Conservation (phyloP, 2,113 vertebrate genomes). For the Psettodes erumei region DNA sequence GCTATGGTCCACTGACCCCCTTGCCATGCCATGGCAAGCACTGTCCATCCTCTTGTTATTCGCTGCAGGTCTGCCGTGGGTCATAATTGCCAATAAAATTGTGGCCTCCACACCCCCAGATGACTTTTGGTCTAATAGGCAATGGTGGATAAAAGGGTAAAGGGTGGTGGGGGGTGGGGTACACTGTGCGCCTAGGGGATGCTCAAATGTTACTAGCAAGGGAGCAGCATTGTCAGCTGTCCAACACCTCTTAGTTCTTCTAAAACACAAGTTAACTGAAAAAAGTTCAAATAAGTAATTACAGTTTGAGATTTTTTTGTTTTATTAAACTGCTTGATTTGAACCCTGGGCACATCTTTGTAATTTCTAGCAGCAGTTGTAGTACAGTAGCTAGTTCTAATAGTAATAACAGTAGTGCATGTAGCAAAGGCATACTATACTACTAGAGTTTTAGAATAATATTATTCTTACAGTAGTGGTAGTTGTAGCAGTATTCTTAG, state of each 20-base stretch:
- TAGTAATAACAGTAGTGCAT: too few relatives aligned
- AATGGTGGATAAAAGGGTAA: constrained; percentile 25
- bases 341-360: too few relatives aligned
- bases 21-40: constrained; percentile 53
- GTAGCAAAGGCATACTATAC: too few relatives aligned
- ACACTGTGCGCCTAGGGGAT: not conserved
- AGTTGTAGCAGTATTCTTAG: too few relatives aligned
- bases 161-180: not conserved
- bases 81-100: constrained; percentile 54
- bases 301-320: too few relatives aligned
- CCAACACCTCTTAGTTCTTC: not conserved
- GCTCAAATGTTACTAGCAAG: not conserved
- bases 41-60: constrained; percentile 63
- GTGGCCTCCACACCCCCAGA: constrained; percentile 43
- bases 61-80: constrained; percentile 47
- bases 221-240: not conserved
- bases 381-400: too few relatives aligned
- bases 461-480: too few relatives aligned
- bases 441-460: too few relatives aligned
- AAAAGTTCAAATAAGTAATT: too few relatives aligned
- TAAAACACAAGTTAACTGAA: not conserved
- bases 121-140: constrained; percentile 56
- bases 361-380: too few relatives aligned
- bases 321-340: too few relatives aligned
- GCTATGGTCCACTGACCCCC: constrained; percentile 61